phyloP scores from a whole-genome alignment of 37 sponge, comb jelly and placozoan species.

The Diacarnus erythraeanus region DNA sequence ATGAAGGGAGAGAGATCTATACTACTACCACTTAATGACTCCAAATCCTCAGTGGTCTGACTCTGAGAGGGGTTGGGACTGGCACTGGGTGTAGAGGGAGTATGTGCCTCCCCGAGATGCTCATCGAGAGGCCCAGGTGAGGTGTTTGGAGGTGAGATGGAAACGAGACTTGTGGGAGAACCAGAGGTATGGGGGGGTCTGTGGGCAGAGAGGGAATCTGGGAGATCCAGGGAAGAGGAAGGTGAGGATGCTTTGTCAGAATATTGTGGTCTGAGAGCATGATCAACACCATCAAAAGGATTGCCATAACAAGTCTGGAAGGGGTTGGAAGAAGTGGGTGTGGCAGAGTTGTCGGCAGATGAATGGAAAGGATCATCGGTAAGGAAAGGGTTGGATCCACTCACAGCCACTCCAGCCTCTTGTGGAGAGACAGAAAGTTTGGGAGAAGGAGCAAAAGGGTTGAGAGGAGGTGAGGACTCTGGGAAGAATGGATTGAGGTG shows the following conservation, averaged over 20 bases:
- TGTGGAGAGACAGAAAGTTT: not conserved
- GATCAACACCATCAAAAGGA: too few species aligned
- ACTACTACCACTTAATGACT: constrained; percentile 5
- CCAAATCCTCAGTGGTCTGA: not conserved
- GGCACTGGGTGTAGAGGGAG: not conserved
- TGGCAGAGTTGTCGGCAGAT: not conserved
- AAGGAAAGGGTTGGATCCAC: not conserved
- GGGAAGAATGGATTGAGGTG: not conserved
- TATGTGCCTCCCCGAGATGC: not conserved
- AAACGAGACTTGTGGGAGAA: not conserved
- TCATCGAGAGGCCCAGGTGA: not conserved
- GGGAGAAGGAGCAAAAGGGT: not conserved
- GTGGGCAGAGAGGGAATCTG: not conserved
- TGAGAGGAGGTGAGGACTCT: not conserved
- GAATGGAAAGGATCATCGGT: not conserved
- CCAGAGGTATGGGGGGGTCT: not conserved
- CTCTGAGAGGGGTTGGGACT: not conserved
- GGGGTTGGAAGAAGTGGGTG: not conserved
- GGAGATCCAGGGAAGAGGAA: not conserved
- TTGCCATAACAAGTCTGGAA: not conserved
- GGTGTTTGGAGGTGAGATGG: not conserved
- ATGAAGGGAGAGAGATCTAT: not conserved
- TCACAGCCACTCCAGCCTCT: not conserved
- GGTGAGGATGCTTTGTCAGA: not conserved
- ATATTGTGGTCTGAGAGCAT: not conserved